Evolutionary conservation across 2,113 vertebrate genomes (phyloP).

Genomic region (Indicator indicator): DNA sequence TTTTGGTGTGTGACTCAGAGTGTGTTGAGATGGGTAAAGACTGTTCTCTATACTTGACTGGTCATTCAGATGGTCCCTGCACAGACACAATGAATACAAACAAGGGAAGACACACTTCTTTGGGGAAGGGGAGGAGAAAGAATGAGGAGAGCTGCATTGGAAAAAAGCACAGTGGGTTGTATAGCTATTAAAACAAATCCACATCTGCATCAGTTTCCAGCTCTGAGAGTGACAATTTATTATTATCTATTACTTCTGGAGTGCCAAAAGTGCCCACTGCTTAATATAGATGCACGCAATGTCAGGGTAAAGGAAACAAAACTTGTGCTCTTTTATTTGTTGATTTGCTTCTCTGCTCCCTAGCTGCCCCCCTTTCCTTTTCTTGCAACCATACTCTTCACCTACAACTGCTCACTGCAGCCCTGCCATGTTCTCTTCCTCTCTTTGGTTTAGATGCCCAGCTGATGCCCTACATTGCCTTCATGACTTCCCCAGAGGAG

Average conservation of each 20-base stretch:
- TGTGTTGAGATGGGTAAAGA: slow-evolving; percentile 7
- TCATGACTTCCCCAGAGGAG: not conserved
- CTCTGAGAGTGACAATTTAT: not conserved
- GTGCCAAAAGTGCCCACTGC: not conserved
- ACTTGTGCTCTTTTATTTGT: not conserved
- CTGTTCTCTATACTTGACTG: slow-evolving; percentile 29
- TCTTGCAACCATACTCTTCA: not conserved
- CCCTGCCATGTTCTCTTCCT: not conserved
- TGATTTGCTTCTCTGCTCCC: not conserved
- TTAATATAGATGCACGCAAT: not conserved
- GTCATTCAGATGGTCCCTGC: slow-evolving; percentile 31
- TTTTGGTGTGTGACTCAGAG: slow-evolving; percentile 64
- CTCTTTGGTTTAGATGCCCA: not conserved
- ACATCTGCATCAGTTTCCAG: not conserved
- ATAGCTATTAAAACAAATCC: not conserved
- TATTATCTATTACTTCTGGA: not conserved
- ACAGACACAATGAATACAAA: slow-evolving; percentile 41
- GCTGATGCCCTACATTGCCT: not conserved
- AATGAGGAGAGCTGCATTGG: not conserved
- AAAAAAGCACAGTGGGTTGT: not conserved
- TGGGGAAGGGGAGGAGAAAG: not conserved
- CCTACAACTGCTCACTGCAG: not conserved
- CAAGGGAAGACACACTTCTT: not conserved
- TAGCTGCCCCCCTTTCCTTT: not conserved
- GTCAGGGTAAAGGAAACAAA: slow-evolving; percentile 15